phyloP scores from a whole-genome alignment of 2,888 invertebrate species.

The Caenorhabditis sulstoni region DNA sequence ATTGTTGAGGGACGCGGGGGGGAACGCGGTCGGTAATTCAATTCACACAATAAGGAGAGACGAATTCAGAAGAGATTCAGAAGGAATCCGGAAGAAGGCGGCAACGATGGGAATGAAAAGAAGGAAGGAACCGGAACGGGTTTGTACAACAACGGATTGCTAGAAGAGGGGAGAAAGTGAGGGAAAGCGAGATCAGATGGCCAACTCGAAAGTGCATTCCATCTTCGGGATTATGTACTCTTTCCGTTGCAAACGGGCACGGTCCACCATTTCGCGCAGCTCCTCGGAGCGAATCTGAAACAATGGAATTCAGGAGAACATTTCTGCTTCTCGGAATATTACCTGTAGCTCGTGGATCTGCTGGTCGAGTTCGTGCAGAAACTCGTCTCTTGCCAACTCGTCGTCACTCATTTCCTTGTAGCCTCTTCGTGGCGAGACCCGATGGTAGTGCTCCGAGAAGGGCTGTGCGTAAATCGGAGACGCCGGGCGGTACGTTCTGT shows the following conservation, averaged over 20 bases:
- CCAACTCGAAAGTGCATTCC: conserved; percentile 69
- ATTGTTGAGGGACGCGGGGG: neutral
- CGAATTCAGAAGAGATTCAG: neutral
- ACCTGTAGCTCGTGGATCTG: conserved; percentile 70
- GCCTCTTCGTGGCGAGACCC: conserved; percentile 32
- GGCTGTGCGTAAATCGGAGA: conserved; percentile 59
- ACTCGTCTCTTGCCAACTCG: conserved; percentile 63
- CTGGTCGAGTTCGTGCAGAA: conserved; percentile 61
- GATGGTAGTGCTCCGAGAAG: conserved; percentile 39
- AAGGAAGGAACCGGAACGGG: conserved; percentile 25
- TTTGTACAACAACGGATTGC: conserved; percentile 50
- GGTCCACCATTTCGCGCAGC: conserved; percentile 65
- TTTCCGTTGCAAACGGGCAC: conserved; percentile 59
- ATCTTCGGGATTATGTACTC: conserved; percentile 60
- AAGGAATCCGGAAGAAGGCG: conserved; percentile 13
- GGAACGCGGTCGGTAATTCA: conserved; percentile 2
- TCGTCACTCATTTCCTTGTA: conserved; percentile 51
- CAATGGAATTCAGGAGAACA: neutral
- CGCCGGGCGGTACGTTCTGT: conserved; percentile 54
- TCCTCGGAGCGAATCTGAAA: conserved; percentile 68
- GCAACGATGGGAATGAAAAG: conserved; percentile 3
- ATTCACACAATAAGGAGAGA: conserved; percentile 1
- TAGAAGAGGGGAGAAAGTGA: conserved; percentile 2
- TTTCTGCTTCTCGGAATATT: neutral
- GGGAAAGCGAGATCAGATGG: conserved; percentile 43